Evolutionary conservation across 2,797 vertebrate species (phyloP), one percentile per base, ranked within the genome.

Genomic region (Malacoctenus gilli): DNA sequence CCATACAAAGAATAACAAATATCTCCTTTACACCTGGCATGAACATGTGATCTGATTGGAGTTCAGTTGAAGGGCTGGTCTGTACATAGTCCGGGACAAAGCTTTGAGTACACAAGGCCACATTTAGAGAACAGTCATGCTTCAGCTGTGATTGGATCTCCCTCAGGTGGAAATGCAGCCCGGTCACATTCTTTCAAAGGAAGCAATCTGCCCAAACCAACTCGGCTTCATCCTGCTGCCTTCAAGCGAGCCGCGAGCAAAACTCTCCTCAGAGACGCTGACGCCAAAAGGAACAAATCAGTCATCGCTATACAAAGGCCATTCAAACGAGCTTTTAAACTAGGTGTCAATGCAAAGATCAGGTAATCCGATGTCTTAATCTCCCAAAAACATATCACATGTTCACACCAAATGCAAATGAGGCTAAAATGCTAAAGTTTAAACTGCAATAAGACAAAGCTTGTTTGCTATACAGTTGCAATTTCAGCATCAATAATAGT

Each of bases 361-460:
- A n/a, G n/a, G n/a, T 23, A 23, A 23, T 23, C 22, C 4, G 22
- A 23, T 0, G 18, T 8, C 18, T 15, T 19, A 22, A 31, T 47
- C n/a, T n/a, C 38, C 34, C 44, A 10, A 55, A 16, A 39, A 36
- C 13, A 40, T 23, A 41, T 55, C 37, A 52, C 51, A 43, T n/a
- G 14, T 34, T 57, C 50, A 57, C 36, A 22, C 19, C 58, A 19
- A 39, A 34, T 28, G 35, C n/a, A 52, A 58, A 59, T 6, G 14
- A 30, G 21, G 22, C n/a, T 31, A 49, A 28, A 64, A 68, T 36
- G 16, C 16, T 68, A 16, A 34, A 5, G 38, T 61, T 36, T 59
- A 16, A 23, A 68, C 3, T 51, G 66, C 58, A 77, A 42, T 32
- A 15, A 32, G 23, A 75, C 57, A 56, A 52, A 50, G 25, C 51